Percentiles rank a stretch among this genome's conserved stretches.
Conservation (phyloP, 2,797 vertebrate species). For the Cyclura pinguis region DNA sequence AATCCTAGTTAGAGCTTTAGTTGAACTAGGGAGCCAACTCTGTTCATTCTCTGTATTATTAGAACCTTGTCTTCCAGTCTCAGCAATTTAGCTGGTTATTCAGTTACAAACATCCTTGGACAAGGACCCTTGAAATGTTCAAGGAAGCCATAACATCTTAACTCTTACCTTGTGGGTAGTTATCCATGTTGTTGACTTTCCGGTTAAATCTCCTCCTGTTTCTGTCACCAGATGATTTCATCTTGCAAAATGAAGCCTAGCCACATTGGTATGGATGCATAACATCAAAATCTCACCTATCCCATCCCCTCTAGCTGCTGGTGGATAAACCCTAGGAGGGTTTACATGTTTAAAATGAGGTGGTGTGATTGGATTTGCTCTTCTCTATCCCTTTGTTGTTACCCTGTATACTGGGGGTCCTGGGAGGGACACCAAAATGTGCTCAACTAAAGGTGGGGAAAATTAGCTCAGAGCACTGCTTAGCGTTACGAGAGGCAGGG, state of each 20-base stretch:
- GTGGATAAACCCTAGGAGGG: not conserved
- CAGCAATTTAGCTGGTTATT: not conserved
- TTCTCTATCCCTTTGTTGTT: not conserved
- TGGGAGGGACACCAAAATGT: no score
- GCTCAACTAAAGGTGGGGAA: no score
- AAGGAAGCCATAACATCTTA: not conserved
- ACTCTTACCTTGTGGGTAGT: not conserved
- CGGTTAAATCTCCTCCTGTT: not conserved
- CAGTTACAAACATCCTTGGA: not conserved
- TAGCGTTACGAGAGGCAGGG: no score
- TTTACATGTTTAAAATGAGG: not conserved
- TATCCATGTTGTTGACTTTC: not conserved
- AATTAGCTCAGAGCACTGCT: no score
- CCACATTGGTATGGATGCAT: not conserved
- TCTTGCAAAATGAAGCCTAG: not conserved
- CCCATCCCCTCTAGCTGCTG: not conserved
- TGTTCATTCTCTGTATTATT: not conserved
- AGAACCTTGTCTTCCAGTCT: not conserved
- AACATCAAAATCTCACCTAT: not conserved
- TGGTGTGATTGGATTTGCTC: not conserved
- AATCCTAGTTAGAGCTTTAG: not conserved
- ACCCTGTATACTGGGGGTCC: no score
- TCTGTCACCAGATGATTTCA: not conserved
- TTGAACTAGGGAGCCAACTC: not conserved
- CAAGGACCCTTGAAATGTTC: not conserved